phyloP scores from a whole-genome alignment of 2,888 invertebrate species.

The Trachelus iudaicus region DNA sequence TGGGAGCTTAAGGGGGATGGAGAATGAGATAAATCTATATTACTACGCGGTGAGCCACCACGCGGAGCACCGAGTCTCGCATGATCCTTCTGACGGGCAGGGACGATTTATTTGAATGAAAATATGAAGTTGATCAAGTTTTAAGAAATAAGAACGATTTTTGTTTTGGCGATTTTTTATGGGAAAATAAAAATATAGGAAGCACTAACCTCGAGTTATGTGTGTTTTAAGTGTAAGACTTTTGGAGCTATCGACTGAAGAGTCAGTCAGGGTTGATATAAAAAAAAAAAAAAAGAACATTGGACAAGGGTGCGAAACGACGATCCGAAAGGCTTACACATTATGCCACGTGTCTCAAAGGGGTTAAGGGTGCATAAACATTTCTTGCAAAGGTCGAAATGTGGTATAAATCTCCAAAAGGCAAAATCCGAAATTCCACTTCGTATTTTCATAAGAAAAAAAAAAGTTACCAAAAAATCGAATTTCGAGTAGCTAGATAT shows the following conservation, averaged over 20 bases:
- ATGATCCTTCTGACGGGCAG: no score
- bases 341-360: background rate
- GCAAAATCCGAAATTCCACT: background rate
- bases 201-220: background rate
- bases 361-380: background rate
- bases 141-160: background rate
- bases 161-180: background rate
- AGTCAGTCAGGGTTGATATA: background rate
- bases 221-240: background rate
- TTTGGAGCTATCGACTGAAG: background rate
- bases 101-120: no score
- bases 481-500: background rate
- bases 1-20: background rate
- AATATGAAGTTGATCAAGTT: background rate
- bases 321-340: background rate
- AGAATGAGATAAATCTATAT: background rate
- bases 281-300: background rate
- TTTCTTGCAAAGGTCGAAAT: background rate
- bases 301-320: background rate
- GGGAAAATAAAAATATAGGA: background rate
- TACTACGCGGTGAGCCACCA: no score
- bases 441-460: background rate
- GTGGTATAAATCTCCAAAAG: background rate
- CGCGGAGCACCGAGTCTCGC: no score
- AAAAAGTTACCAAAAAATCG: background rate